Evolutionary conservation across 64 coral and sea anemone species (phyloP), one percentile per base, ranked within the genome.

Genomic region (Platygyra sinensis): DNA sequence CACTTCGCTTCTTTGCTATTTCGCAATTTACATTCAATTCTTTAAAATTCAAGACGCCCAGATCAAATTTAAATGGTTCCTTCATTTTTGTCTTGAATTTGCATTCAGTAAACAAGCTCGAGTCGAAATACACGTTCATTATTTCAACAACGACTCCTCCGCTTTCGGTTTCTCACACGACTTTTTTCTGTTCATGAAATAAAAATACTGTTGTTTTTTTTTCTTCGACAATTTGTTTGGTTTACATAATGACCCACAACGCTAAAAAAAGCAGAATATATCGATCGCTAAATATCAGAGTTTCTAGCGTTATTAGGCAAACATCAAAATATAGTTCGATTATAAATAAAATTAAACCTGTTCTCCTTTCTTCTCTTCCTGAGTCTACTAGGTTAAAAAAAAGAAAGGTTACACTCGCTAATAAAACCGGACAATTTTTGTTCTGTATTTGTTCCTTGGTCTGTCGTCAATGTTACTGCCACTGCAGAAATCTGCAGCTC

Each of bases 51-150:
- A 72, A 72, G 63, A 85, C 36, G 63, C 39, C 18, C 4, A 28
- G 81, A 69, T 71, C 11, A 46, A 71, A 51, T 85, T 85, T 72
- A 85, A 85, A 85, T 85, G 81, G 81, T 46, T 85, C 31, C 67
- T 85, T 85, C 63, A 85, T 85, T 85, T 80, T 85, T 63, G 39
- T 25, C 81, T 71, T 28, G 62, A 85, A 85, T 85, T 85, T 85
- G 81, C 81, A 85, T 85, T 72, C 15, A 20, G 62, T 85, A 85
- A 85, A 85, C 38, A 85, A 71, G 67, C 51, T 71, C 81, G 63
- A 17, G 10, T 38, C 38, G 60, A 36, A 64, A 85, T 71, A 42
- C 20, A 69, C 8, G 22, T 27, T 28, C 62, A n/a, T 72, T 55
- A 57, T 79, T 54, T 79, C 55, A 25, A 49, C 2, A 52, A 85